Base-by-base conservation (phyloP, 2,888 invertebrate genomes). In the Drosophila lacicola region DNA sequence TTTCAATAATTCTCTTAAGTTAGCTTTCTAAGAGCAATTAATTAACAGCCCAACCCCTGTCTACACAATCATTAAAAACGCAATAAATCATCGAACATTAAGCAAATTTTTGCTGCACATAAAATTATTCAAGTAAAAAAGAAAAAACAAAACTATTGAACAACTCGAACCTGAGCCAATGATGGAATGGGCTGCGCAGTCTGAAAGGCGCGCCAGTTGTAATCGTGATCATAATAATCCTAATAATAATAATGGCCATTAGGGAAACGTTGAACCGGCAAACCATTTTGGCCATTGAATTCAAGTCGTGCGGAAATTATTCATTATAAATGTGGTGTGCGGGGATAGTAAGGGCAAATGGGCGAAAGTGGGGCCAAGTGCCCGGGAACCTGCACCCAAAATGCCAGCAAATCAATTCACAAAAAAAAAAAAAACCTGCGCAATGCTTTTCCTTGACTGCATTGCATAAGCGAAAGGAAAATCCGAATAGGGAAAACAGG, bases 191-290 rank as follows among this genome's bases (percentile, higher is more conserved):
- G 34, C 39, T 29, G 14, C 14, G 37, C 42, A 53, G 54, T 46
- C 25, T 41, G 19, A 37, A 54, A 58, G 80, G 68, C 44, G 79
- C 62, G 55, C 46, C 64, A 63, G 57, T 60, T 67, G 80, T 80
- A 82, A 74, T 77, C 74, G 65, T 76, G 77, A 82, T 74, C 77
- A 64, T 67, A 67, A 86, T 80, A 71, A 62, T 75, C 70, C 61
- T 64, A 80, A 80, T 80, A 71, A 86, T 83, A 83, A 83, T 86
- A 86, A 83, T 83, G 84, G 89, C 81, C 81, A 86, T 84, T 86
- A 86, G 78, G 84, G 62, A 81, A 87, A 75, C 75, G 65, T 79
- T 82, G 68, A 73, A 65, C 70, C 69, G 80, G 68, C 83, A 61
- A 82, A 84, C 70, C 63, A 74, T 81, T 88, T 80, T 80, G 69